Evolutionary conservation across 1,140 invertebrate species (phyloP).

Genomic region (Marisa cornuarietis): DNA sequence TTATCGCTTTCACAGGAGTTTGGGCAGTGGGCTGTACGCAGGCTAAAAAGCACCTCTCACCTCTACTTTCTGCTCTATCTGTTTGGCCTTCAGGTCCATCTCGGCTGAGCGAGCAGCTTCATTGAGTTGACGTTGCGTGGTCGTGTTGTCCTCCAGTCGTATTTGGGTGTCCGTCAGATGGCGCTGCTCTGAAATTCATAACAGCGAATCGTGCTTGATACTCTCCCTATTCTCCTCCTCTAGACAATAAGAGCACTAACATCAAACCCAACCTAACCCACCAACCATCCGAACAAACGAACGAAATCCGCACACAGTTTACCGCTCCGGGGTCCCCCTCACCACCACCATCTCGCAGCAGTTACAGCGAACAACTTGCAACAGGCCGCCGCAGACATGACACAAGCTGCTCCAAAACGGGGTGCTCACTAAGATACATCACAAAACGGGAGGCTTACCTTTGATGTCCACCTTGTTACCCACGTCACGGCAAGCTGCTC

Average conservation of each 20-base stretch:
- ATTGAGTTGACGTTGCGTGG: constrained; percentile 56
- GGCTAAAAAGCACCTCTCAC: constrained; percentile 25
- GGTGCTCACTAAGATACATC: no score
- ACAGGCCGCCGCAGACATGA: no score
- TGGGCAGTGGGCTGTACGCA: neutral
- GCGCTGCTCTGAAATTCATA: constrained; percentile 41
- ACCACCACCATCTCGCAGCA: no score
- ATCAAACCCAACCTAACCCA: neutral
- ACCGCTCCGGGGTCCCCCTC: no score
- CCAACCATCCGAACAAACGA: no score
- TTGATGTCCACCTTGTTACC: no score
- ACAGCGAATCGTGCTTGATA: neutral
- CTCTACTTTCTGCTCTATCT: constrained; percentile 61
- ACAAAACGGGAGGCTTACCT: no score
- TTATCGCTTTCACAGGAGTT: no score
- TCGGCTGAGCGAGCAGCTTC: constrained; percentile 57
- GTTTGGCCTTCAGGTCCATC: constrained; percentile 57
- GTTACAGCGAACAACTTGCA: no score
- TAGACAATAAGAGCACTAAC: neutral
- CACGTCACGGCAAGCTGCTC: no score
- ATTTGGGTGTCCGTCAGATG: constrained; percentile 60
- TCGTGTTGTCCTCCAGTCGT: constrained; percentile 55
- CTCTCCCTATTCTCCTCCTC: neutral
- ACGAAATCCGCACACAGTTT: no score
- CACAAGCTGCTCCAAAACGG: no score